These are phyloP conservation scores for Lasioglossum oenotherae DNA, from an alignment of 2,888 invertebrate genomes.

Conservation along the genomic window DNA sequence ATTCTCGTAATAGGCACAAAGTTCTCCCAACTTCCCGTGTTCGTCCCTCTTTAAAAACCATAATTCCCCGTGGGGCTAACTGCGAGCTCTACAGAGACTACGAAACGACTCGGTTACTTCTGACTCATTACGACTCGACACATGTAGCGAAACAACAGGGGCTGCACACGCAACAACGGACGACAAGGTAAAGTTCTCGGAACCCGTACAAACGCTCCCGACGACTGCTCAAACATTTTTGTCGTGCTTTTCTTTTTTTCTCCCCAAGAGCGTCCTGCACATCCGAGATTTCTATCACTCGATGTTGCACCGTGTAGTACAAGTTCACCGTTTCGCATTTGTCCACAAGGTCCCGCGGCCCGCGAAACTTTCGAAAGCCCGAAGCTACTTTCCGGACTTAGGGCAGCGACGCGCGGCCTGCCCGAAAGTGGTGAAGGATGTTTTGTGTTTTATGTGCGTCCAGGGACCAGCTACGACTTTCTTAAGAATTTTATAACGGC, in stretches of 20 bases:
- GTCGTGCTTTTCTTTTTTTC: background rate
- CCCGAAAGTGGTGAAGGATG: slow-evolving; percentile 49
- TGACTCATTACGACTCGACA: background rate
- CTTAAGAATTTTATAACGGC: background rate
- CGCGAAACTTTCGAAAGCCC: slow-evolving; percentile 44
- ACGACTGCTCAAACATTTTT: background rate
- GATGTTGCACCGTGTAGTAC: slow-evolving; percentile 25
- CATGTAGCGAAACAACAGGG: background rate
- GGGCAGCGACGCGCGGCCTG: slow-evolving; percentile 22
- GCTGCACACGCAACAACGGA: background rate
- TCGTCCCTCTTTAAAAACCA: background rate
- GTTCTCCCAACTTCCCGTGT: background rate
- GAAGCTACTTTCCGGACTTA: slow-evolving; percentile 45
- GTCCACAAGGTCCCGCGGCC: slow-evolving; percentile 21
- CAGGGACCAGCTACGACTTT: slow-evolving; percentile 17
- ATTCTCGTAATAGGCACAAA: background rate
- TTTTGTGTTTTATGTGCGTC: slow-evolving; percentile 32
- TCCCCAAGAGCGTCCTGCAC: background rate
- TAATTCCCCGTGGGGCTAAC: background rate
- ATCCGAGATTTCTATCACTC: background rate
- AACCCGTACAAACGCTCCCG: background rate
- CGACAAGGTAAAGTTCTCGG: background rate
- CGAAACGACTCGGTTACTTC: background rate
- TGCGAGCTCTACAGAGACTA: background rate
- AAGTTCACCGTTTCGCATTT: slow-evolving; percentile 29